Conservation (phyloP, 2,797 vertebrate genomes). For the Pangasius macronema region DNA sequence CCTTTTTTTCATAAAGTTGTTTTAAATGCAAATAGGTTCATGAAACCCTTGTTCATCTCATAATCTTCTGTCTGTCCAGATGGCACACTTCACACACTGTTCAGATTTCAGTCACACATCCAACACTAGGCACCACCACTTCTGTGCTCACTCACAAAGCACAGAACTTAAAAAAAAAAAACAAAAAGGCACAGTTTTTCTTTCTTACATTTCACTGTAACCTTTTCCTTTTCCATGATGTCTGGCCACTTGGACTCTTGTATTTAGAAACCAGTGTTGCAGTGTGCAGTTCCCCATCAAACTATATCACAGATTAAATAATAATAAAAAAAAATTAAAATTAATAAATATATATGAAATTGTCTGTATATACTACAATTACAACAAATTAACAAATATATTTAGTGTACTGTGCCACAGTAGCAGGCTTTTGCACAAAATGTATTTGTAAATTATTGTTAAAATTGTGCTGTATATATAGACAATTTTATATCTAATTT, state of each 20-base stretch:
- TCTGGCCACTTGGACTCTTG: neutral
- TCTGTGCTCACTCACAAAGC: neutral
- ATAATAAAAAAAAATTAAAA: no score
- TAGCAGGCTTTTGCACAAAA: neutral
- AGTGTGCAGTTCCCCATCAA: neutral
- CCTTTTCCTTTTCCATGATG: neutral
- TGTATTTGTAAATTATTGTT: neutral
- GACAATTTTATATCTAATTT: neutral
- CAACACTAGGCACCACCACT: neutral
- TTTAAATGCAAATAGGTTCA: neutral
- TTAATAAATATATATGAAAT: neutral
- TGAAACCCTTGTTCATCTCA: neutral
- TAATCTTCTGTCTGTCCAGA: neutral
- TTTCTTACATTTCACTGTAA: constrained; percentile 11
- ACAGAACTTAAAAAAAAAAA: neutral
- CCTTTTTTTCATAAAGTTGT: neutral
- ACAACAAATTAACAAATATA: neutral
- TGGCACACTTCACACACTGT: neutral
- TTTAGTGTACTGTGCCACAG: neutral
- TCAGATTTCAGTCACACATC: constrained; percentile 5
- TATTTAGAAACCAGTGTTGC: neutral
- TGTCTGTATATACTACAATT: neutral
- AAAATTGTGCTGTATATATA: neutral
- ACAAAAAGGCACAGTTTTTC: constrained; percentile 10
- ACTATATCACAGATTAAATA: no score